phyloP scores from a whole-genome alignment of 2,888 invertebrate genomes.

The Formica aserva region DNA sequence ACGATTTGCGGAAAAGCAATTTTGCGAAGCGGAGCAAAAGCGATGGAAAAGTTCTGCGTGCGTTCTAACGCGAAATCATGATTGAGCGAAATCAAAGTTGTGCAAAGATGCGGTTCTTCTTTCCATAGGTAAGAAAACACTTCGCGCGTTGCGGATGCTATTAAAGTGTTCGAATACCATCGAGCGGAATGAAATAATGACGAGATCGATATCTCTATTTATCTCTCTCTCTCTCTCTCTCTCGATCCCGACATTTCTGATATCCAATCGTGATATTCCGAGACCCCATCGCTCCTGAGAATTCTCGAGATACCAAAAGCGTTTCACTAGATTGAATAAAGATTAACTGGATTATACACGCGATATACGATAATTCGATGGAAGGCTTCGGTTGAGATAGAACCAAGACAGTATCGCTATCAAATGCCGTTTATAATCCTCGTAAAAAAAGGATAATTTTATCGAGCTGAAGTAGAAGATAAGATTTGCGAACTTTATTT shows the following conservation, averaged over 20 bases:
- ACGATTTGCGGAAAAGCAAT: slow-evolving; percentile 22
- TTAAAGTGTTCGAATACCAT: slow-evolving; percentile 39
- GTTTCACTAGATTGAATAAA: slow-evolving; percentile 30
- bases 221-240: slow-evolving; percentile 21
- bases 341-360: slow-evolving; percentile 38
- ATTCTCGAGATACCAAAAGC: slow-evolving; percentile 5
- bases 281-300: slow-evolving; percentile 19
- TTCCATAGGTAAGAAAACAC: slow-evolving; percentile 14
- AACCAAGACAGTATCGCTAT: not conserved
- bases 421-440: not conserved
- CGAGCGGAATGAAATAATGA: slow-evolving; percentile 53
- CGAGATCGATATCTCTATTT: slow-evolving; percentile 31
- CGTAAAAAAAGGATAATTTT: not conserved
- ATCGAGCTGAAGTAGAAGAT: not conserved
- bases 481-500: not conserved
- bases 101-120: slow-evolving; percentile 41
- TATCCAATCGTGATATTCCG: slow-evolving; percentile 41
- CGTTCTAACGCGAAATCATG: slow-evolving; percentile 29
- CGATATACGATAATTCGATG: slow-evolving; percentile 16
- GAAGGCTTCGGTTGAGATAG: not conserved
- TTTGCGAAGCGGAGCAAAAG: not conserved
- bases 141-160: slow-evolving; percentile 13
- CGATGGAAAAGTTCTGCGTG: slow-evolving; percentile 19
- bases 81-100: slow-evolving; percentile 35
- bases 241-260: slow-evolving; percentile 33